Evolutionary conservation across 2,888 invertebrate genomes (phyloP).

Genomic region (Hemicrepidius hirtus): DNA sequence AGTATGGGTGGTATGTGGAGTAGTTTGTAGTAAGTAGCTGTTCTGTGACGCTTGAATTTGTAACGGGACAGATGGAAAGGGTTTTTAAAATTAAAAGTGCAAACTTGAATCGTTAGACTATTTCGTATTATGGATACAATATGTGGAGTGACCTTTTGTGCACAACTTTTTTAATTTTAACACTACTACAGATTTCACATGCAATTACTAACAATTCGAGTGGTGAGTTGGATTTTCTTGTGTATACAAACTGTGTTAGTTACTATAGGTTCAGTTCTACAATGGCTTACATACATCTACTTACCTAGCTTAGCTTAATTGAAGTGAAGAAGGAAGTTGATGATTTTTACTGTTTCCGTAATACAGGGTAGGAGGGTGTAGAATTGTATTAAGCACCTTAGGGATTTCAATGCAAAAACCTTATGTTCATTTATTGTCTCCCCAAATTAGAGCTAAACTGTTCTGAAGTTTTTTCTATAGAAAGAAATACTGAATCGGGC

Average conservation of each 20-base stretch:
- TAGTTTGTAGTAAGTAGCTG: background rate
- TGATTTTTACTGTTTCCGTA: too few relatives aligned
- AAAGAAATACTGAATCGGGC: too few relatives aligned
- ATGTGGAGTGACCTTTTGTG: constrained; percentile 51
- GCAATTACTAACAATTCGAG: constrained; percentile 5
- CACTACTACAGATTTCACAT: constrained; percentile 18
- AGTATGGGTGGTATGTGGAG: background rate
- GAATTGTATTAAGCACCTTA: too few relatives aligned
- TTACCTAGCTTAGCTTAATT: too few relatives aligned
- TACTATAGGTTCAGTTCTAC: background rate
- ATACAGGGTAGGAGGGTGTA: too few relatives aligned
- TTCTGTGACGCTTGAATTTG: background rate
- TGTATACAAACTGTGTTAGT: background rate
- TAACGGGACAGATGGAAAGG: constrained; percentile 2
- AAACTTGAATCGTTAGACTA: constrained; percentile 8
- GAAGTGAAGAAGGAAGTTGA: too few relatives aligned
- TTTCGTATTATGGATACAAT: constrained; percentile 53
- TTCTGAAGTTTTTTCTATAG: too few relatives aligned
- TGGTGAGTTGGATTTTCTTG: constrained; percentile 28
- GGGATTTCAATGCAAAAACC: too few relatives aligned
- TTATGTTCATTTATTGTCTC: too few relatives aligned
- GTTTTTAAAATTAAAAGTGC: constrained; percentile 18
- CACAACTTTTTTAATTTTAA: constrained; percentile 16
- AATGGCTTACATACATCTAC: too few relatives aligned
- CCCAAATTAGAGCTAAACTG: too few relatives aligned